Evolutionary conservation across 2,113 vertebrate genomes (phyloP).

Genomic region (Steatornis caripensis): DNA sequence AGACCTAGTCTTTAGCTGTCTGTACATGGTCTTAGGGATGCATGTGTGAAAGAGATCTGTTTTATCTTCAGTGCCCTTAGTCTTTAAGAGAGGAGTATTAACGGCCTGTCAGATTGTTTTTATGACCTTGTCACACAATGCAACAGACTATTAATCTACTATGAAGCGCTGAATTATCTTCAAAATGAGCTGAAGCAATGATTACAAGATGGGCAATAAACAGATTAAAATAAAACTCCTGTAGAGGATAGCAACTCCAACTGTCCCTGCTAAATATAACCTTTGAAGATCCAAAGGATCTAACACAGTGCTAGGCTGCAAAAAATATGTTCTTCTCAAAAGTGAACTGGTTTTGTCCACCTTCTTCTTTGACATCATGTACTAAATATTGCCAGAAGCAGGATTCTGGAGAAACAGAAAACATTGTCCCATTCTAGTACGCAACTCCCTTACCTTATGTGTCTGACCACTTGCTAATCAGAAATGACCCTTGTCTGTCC

Average conservation of each 20-base stretch:
- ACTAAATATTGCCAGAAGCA: neutral
- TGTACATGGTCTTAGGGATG: accelerated
- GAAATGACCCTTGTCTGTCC: neutral
- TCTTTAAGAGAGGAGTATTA: neutral
- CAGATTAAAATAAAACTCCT: neutral
- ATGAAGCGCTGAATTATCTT: neutral
- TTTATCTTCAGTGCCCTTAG: neutral
- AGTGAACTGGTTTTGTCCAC: neutral
- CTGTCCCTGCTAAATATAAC: neutral
- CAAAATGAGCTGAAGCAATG: neutral
- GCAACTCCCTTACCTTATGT: neutral
- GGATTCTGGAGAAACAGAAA: neutral
- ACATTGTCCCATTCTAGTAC: neutral
- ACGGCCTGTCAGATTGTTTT: neutral
- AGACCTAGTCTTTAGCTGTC: neutral
- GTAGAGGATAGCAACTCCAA: neutral
- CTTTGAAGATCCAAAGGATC: neutral
- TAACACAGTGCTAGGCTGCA: neutral
- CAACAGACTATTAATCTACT: neutral
- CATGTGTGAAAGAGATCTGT: neutral
- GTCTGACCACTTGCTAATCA: neutral
- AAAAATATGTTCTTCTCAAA: neutral
- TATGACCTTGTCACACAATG: neutral
- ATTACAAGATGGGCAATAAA: neutral
- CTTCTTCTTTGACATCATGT: neutral